Evolutionary conservation across 2,888 invertebrate species (phyloP).

Genomic region (Torymus tubicola): DNA sequence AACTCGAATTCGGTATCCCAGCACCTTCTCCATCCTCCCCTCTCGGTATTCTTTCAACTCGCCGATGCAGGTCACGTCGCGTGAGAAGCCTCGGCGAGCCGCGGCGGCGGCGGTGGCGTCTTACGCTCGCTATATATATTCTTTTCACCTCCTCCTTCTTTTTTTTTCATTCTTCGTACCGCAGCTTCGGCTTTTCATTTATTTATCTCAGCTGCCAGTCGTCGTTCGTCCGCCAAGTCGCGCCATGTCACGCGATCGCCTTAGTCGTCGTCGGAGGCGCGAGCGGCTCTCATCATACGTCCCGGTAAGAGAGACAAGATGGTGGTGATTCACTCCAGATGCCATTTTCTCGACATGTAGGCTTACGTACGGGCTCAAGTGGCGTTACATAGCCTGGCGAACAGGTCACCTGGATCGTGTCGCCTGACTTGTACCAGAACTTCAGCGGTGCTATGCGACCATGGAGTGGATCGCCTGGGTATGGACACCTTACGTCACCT

Average conservation of each 20-base stretch:
- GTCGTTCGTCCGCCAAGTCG: background rate
- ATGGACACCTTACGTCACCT: slow-evolving; percentile 86
- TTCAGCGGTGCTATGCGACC: slow-evolving; percentile 84
- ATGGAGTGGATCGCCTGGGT: slow-evolving; percentile 84
- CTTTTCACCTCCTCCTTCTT: background rate
- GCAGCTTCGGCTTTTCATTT: slow-evolving; percentile 14
- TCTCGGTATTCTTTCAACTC: slow-evolving; percentile 41
- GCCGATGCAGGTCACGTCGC: slow-evolving; percentile 41
- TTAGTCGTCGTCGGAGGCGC: background rate
- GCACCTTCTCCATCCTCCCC: background rate
- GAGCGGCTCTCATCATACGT: slow-evolving; percentile 76
- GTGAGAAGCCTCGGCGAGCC: no score
- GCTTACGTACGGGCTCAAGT: slow-evolving; percentile 79
- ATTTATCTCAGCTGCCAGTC: background rate
- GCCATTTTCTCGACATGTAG: slow-evolving; percentile 82
- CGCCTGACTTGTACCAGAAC: slow-evolving; percentile 86
- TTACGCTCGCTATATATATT: background rate
- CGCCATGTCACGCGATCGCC: background rate
- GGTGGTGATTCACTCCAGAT: slow-evolving; percentile 84
- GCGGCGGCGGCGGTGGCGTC: slow-evolving; percentile 36
- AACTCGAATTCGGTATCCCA: background rate
- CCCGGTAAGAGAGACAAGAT: slow-evolving; percentile 82
- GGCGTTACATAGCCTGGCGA: slow-evolving; percentile 81
- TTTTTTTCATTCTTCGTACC: slow-evolving; percentile 13
- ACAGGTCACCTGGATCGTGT: slow-evolving; percentile 84